Base-by-base conservation (phyloP, 2,113 vertebrate species). In the Manacus vitellinus region DNA sequence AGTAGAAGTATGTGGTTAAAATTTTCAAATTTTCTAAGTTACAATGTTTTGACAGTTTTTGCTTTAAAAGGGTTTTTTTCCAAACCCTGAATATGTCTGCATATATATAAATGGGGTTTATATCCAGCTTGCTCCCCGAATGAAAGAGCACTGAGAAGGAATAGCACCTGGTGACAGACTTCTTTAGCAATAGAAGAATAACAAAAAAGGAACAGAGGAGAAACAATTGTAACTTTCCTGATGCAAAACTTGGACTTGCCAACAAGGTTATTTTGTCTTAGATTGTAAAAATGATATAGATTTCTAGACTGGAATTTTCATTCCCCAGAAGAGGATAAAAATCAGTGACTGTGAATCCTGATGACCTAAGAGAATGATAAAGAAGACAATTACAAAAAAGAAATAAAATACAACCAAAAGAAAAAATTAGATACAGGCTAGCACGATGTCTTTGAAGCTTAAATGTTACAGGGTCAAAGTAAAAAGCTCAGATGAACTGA, bases 111-210 rank as follows among this genome's bases (percentile, higher is more conserved):
- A 75, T 24, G 11, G 12, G 5, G 2, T 68, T 88, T 75, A 37
- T 37, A 93, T 79, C 39, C 72, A 88, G 44, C 25, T 59, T 68
- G 37, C 52, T 93, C 83, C 46, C 83, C 63, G 43, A 91, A 86
- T 63, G 44, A 77, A 49, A 79, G 17, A 66, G 8, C 1, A 4
- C 6, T 62, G 68, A 52, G 51, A 86, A 86, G 23, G 25, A 35
- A 79, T 5, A 83, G 44, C 58, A 95, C 35, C 41, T 76, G 49
- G 58, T 61, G 25, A 76, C 17, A 68, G 30, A 16, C 49, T 46
- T 65, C 30, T 67, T 89, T 61, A 92, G 58, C 54, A 70, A 37
- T 1, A 56, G 22, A 85, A 81, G 9, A 63, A n/a, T n/a, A 85
- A 44, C 6, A 2, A 56, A 84, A 84, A 54, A 46, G 0, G 0